Percentiles rank a stretch among this genome's conserved stretches.
Conservation (phyloP, 1,140 invertebrate species). For the Brachionus rubens region DNA sequence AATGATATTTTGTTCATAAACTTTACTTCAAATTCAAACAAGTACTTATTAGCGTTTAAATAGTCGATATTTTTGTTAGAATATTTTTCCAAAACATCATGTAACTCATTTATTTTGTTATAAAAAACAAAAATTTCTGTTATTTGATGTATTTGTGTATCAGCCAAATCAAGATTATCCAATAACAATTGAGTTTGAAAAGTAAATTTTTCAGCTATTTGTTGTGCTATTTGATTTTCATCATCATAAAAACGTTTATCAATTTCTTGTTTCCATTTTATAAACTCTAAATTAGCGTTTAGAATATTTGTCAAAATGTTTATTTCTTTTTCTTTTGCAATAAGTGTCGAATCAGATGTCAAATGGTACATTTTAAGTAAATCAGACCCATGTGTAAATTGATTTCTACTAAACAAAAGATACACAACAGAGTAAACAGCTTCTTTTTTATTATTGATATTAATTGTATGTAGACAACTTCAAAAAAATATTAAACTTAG, state of each 20-base stretch:
- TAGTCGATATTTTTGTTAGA: not conserved
- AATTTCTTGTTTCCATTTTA: conserved; percentile 36
- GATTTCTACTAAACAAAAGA: conserved; percentile 38
- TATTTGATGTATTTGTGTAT: conserved; percentile 28
- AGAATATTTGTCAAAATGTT: conserved; percentile 3
- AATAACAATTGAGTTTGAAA: conserved; percentile 42
- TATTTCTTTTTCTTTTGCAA: conserved; percentile 6
- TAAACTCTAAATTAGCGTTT: conserved; percentile 28
- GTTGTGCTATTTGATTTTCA: conserved; percentile 5
- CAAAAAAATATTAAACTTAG: not conserved
- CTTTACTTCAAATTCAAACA: conserved; percentile 36
- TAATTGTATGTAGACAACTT: conserved; percentile 41
- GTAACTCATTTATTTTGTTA: conserved; percentile 1
- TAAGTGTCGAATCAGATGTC: conserved; percentile 21
- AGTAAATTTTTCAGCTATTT: conserved; percentile 19
- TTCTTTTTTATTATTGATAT: conserved; percentile 42
- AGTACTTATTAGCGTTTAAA: conserved; percentile 36
- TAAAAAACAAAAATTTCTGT: conserved; percentile 35
- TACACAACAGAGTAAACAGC: conserved; percentile 25
- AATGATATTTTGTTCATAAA: not conserved
- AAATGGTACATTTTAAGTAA: conserved; percentile 23
- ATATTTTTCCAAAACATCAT: not conserved
- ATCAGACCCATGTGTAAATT: not conserved
- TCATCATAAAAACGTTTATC: not conserved
- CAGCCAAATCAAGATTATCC: not conserved